Evolutionary conservation across 2,888 invertebrate genomes (phyloP), one percentile per base, ranked within the genome.

Genomic region (Aethes cnicana): DNA sequence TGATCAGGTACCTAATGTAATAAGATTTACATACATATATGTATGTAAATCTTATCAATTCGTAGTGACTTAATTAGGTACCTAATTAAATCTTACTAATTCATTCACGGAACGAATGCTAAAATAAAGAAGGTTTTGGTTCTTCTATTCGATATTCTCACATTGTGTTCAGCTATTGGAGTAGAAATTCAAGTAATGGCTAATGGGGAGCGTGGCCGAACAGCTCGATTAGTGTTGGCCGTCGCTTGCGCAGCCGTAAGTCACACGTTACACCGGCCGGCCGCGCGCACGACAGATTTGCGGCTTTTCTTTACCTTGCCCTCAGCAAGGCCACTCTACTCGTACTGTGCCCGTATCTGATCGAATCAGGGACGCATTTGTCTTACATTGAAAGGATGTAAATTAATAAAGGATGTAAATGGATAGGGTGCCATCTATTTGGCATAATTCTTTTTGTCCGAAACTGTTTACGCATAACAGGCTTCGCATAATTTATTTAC

Each of bases 201-300:
- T 53, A 47, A 53, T 42, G 46, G 39, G 47, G 21, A 47, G 48
- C 32, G 41, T 33, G 23, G 42, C 54, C n/a, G n/a, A 48, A 49
- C 55, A 53, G 55, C 53, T 58, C 59, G 59, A 60, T 61, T 61
- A 61, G 61, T 58, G 61, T 57, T 57, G 44, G 50, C 52, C 56
- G 56, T 54, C 53, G 54, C 43, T 49, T 53, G 53, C 55, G 55
- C 57, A 52, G 47, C 33, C 54, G 50, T 58, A 59, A 63, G 59
- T 66, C 58, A 61, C 56, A 53, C 43, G 56, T 47, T 54, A 50
- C 54, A 37, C 47, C 35, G 55, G 28, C 49, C 53, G 53, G 47
- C 54, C 50, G 54, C 50, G 46, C 58, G 63, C 61, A 54, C 55
- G 67, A 68, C 69, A 69, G 68, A 69, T 71, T 71, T 69, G 69